Conservation (phyloP, 2,113 vertebrate genomes). For the Phoenicopterus ruber region DNA sequence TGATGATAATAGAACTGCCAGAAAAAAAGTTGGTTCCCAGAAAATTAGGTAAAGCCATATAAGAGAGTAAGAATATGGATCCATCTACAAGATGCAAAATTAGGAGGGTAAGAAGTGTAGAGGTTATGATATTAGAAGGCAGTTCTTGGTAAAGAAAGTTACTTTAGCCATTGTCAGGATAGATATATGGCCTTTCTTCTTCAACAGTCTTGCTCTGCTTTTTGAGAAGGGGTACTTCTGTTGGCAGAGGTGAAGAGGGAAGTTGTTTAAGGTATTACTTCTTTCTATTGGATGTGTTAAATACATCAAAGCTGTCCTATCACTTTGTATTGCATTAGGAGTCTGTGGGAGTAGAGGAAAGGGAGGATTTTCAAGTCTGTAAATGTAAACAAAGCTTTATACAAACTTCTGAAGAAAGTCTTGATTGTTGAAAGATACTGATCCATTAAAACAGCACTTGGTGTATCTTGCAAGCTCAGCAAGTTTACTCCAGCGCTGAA, state of each 20-base stretch:
- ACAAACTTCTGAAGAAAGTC: constrained; percentile 23
- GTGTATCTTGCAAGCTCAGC: neutral
- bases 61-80: neutral
- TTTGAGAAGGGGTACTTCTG: neutral
- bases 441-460: neutral
- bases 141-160: neutral
- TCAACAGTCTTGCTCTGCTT: neutral
- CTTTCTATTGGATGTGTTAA: neutral
- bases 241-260: neutral
- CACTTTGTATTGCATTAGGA: neutral
- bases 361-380: constrained; percentile 52
- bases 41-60: neutral
- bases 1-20: neutral
- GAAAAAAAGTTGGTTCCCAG: neutral
- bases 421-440: neutral
- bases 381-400: constrained; percentile 36
- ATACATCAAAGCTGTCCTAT: constrained; percentile 8
- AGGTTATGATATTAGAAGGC: neutral
- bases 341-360: constrained; percentile 43
- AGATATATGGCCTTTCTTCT: neutral
- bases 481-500: neutral
- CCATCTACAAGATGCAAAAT: neutral
- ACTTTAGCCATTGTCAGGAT: neutral
- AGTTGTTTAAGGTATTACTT: neutral
- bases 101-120: neutral